Base-by-base conservation (phyloP, 2,888 invertebrate genomes). In the Drymonia ruficornis region DNA sequence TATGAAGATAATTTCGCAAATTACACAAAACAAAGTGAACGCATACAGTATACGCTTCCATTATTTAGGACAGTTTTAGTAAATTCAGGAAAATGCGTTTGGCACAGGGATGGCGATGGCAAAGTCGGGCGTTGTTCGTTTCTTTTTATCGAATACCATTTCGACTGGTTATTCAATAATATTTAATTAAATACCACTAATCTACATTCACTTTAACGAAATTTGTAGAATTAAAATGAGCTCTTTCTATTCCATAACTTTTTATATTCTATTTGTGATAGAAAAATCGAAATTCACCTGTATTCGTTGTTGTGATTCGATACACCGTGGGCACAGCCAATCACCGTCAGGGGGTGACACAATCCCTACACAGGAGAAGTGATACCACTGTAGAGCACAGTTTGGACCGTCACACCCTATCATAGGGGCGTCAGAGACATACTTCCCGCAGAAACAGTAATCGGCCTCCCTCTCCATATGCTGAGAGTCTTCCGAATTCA, bases 361-460 rank as follows among this genome's bases (percentile, higher is more conserved):
- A 19, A 89, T 73, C 0, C 87, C 86, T 1, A 89, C 84, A 44
- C 89, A 89, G 5, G 70, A 47, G 50, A 84, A 89, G 46, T 89
- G 89, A 58, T 77, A 89, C 89, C 89, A 89, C 52, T 88, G 80
- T 2, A 73, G 50, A 0, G 28, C 47, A 51, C 89, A 89, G 0
- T 61, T 58, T 0, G 78, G 68, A 0, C 75, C 81, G 59, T 89
- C 89, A 40, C 89, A 89, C 0, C 83, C 89, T 34, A 88, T 89
- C 88, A 88, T 89, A 0, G 68, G 71, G 0, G 80, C 62, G 8
- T 78, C 76, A 1, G 67, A 66, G 2, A 83, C 62, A 23, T 77
- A 68, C 55, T 78, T 79, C 0, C 84, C 84, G 42, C 89, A 89
- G 18, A 67, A 78, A 55, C 89, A 89, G 51, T 76, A 85, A 7